Percentiles rank a stretch among this genome's conserved stretches.
phyloP scores from a whole-genome alignment of 2,888 invertebrate species.

The Acronicta alni region DNA sequence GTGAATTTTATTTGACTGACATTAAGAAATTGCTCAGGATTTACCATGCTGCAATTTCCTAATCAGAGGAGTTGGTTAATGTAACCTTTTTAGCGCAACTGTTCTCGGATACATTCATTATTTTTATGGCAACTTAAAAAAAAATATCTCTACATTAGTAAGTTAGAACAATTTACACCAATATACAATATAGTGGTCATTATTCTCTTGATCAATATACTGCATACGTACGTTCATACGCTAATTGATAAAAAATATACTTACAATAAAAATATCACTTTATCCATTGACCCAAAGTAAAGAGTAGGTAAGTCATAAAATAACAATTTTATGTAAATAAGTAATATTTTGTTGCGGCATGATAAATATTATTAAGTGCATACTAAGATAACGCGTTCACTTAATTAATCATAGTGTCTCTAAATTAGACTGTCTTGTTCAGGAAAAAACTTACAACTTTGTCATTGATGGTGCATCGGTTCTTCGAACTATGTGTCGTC shows the following conservation, averaged over 20 bases:
- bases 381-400: conserved; percentile 13
- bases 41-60: too few species aligned
- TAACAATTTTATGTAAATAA: conserved; percentile 17
- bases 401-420: conserved; percentile 34
- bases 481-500: conserved; percentile 51
- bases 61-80: too few species aligned
- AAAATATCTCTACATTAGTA: conserved; percentile 31
- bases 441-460: conserved; percentile 45
- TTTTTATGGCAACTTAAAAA: background rate
- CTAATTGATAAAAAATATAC: conserved; percentile 44
- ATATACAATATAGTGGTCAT: conserved; percentile 34
- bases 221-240: conserved; percentile 13
- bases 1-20: too few species aligned
- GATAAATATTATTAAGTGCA: conserved; percentile 25
- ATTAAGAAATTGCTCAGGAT: too few species aligned
- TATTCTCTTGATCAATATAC: conserved; percentile 44
- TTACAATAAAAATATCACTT: conserved; percentile 18
- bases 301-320: conserved; percentile 33
- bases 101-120: too few species aligned
- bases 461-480: conserved; percentile 60
- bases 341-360: conserved; percentile 15
- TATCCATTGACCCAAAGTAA: conserved; percentile 31
- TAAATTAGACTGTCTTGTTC: conserved; percentile 35
- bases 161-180: conserved; percentile 35
- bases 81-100: too few species aligned